phyloP scores from a whole-genome alignment of 2,797 vertebrate species.

The Neosalanx taihuensis region DNA sequence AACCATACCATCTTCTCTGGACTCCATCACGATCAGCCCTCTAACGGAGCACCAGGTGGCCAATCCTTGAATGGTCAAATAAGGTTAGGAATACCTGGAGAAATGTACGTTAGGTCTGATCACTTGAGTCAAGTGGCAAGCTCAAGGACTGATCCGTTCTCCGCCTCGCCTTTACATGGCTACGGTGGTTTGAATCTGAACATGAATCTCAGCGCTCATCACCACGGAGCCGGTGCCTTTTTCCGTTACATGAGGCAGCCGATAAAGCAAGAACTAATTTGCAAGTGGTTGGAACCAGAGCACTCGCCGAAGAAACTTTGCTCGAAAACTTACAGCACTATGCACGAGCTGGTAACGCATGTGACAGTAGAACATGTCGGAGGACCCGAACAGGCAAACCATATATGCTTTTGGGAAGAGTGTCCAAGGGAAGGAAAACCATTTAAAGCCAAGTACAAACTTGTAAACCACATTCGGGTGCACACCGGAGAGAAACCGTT shows the following conservation, averaged over 20 bases:
- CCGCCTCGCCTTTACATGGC: constrained; percentile 87
- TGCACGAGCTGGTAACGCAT: constrained; percentile 96
- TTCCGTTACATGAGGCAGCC: constrained; percentile 97
- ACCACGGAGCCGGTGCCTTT: constrained; percentile 89
- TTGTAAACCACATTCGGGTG: constrained; percentile 98
- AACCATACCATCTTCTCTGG: constrained; percentile 89
- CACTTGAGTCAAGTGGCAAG: constrained; percentile 90
- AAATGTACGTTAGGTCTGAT: constrained; percentile 96
- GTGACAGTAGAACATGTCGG: constrained; percentile 97
- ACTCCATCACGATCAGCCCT: constrained; percentile 90
- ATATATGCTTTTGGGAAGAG: constrained; percentile 98
- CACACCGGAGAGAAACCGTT: constrained; percentile 99
- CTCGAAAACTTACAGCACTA: constrained; percentile 95
- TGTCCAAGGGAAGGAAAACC: constrained; percentile 95
- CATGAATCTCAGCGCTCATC: constrained; percentile 87
- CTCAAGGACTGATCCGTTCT: constrained; percentile 91
- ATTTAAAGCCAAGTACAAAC: constrained; percentile 99
- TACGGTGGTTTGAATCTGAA: constrained; percentile 93
- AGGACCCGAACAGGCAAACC: constrained; percentile 92
- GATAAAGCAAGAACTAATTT: constrained; percentile 98
- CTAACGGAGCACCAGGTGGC: constrained; percentile 90
- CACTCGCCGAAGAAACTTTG: constrained; percentile 86
- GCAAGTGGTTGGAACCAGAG: constrained; percentile 94
- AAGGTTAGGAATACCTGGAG: constrained; percentile 97
- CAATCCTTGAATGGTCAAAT: constrained; percentile 93